phyloP scores from a whole-genome alignment of 2,797 vertebrate genomes.

The Halcyon leucocephala region DNA sequence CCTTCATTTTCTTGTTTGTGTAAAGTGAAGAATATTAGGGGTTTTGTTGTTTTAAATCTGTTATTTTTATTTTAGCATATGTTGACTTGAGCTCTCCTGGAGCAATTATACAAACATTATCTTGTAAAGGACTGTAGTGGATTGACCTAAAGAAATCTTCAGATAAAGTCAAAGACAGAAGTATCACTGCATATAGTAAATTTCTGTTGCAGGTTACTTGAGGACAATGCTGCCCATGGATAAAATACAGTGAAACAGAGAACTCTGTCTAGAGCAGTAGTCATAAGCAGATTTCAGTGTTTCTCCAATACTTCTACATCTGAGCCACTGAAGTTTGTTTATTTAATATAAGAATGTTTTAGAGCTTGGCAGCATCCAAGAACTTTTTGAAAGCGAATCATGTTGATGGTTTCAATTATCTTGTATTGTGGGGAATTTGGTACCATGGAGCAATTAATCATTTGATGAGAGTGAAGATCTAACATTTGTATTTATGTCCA shows the following conservation, averaged over 20 bases:
- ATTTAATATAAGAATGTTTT: background rate
- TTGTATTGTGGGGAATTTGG: background rate
- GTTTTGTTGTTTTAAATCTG: background rate
- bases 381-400: background rate
- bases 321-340: background rate
- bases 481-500: background rate
- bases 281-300: background rate
- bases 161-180: background rate
- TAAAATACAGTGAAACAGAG: background rate
- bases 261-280: background rate
- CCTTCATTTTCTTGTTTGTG: background rate
- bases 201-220: background rate
- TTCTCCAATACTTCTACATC: background rate
- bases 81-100: background rate
- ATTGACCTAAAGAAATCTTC: background rate
- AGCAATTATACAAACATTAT: background rate
- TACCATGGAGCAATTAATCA: background rate
- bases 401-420: background rate
- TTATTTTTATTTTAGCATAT: background rate
- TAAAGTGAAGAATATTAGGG: background rate
- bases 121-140: background rate
- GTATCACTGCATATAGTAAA: background rate
- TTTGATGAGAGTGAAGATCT: background rate
- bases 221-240: background rate
- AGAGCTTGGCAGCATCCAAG: background rate